Conservation (phyloP, 2,797 vertebrate genomes). For the Scolopax rusticola region DNA sequence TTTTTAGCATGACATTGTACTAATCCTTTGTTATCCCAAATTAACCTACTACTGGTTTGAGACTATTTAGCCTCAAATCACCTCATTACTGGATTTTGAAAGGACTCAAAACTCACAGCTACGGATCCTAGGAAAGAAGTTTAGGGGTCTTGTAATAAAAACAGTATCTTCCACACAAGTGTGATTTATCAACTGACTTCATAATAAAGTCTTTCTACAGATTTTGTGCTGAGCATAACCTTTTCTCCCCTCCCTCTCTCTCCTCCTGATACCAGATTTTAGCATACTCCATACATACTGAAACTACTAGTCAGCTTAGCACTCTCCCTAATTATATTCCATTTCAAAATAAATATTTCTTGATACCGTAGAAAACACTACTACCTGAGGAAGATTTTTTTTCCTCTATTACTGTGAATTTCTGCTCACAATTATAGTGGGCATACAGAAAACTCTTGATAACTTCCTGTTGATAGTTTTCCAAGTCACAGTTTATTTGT, state of each 20-base stretch:
- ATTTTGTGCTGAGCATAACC: neutral
- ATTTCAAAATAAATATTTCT: neutral
- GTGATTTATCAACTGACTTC: neutral
- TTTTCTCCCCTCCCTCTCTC: neutral
- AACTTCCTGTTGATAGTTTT: constrained; percentile 68
- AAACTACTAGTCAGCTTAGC: neutral
- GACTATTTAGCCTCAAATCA: neutral
- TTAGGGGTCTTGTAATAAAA: neutral
- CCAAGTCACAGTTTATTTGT: constrained; percentile 77
- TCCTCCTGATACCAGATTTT: neutral
- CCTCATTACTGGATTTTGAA: neutral
- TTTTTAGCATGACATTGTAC: neutral
- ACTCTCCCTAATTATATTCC: neutral
- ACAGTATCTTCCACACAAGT: neutral
- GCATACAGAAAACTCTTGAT: constrained; percentile 63
- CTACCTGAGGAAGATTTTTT: constrained; percentile 35
- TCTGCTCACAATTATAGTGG: constrained; percentile 65
- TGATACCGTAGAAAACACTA: neutral
- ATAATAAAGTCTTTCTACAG: neutral
- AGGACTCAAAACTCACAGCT: neutral
- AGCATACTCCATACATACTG: neutral
- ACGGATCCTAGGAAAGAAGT: neutral
- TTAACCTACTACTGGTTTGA: neutral
- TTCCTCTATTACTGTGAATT: constrained; percentile 27
- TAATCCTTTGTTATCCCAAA: neutral